Evolutionary conservation across 2,113 vertebrate genomes (phyloP).

Genomic region (Vimba vimba): DNA sequence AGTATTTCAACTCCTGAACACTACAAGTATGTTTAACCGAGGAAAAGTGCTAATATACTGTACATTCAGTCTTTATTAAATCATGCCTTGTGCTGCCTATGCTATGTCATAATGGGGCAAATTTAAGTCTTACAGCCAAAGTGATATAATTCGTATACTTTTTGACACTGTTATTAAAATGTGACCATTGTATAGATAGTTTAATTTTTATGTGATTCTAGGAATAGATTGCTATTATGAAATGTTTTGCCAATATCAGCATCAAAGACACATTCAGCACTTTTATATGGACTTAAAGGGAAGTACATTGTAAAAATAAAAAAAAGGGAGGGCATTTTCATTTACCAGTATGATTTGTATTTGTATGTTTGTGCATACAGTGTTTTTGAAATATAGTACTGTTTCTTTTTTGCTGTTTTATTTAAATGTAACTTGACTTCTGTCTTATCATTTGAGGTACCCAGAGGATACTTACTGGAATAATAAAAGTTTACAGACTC

Average conservation of each 20-base stretch:
- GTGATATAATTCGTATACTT: not conserved
- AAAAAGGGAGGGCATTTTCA: not conserved
- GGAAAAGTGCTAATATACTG: not conserved
- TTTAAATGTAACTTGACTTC: not conserved
- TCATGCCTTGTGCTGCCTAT: not conserved
- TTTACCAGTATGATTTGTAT: not conserved
- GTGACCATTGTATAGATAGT: not conserved
- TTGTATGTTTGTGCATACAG: not conserved
- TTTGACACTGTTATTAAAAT: conserved; percentile 5
- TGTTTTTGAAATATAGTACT: not conserved
- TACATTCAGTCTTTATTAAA: not conserved
- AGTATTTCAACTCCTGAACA: not conserved
- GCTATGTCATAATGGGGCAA: not conserved
- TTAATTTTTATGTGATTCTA: not conserved
- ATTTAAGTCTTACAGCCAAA: not conserved
- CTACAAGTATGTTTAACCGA: not conserved
- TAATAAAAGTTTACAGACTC: conserved; percentile 23
- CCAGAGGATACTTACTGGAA: not conserved
- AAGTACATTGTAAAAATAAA: not conserved
- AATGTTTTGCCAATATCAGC: conserved; percentile 21
- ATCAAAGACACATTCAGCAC: not conserved
- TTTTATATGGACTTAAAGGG: not conserved
- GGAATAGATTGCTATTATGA: not conserved
- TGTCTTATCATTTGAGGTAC: not conserved
- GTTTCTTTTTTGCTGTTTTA: not conserved